A percentile compares a stretch with the other conserved stretches of the same genome.
Evolutionary conservation across 2,888 invertebrate genomes (phyloP).

Genomic region (Orchesella flavescens): DNA sequence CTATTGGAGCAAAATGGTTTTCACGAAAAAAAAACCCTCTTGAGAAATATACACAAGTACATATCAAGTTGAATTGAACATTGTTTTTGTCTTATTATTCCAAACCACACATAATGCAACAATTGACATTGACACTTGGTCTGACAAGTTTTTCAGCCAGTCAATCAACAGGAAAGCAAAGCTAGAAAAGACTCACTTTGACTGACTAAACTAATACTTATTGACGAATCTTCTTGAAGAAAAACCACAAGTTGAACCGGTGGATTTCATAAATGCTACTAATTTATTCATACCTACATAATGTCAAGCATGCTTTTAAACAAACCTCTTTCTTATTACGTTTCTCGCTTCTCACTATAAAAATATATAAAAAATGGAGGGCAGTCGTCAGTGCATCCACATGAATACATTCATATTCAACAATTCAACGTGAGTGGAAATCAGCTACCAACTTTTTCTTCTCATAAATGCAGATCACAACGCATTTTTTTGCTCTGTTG

Average conservation of each 20-base stretch:
- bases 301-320: not conserved
- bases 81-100: slow-evolving; percentile 17
- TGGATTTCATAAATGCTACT: slow-evolving; percentile 7
- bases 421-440: too few relatives aligned
- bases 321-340: not conserved
- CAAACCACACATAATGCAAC: slow-evolving; percentile 33
- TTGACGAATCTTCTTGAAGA: not conserved
- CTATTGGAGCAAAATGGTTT: slow-evolving; percentile 1
- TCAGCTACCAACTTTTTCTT: too few relatives aligned
- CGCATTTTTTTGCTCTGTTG: too few relatives aligned
- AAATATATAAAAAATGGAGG: too few relatives aligned
- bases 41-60: not conserved
- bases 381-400: too few relatives aligned
- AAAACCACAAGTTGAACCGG: not conserved
- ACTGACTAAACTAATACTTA: not conserved
- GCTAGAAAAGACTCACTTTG: too few relatives aligned
- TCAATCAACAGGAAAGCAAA: slow-evolving; percentile 8
- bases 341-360: too few relatives aligned
- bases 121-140: slow-evolving; percentile 42
- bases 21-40: not conserved
- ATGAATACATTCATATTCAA: too few relatives aligned
- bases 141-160: slow-evolving; percentile 36
- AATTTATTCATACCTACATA: slow-evolving; percentile 3
- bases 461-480: too few relatives aligned
- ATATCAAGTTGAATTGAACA: not conserved